Percentiles rank a stretch among this genome's conserved stretches.
phyloP scores from a whole-genome alignment of 2,113 vertebrate genomes.

The Cyprinodon brontotheroides region DNA sequence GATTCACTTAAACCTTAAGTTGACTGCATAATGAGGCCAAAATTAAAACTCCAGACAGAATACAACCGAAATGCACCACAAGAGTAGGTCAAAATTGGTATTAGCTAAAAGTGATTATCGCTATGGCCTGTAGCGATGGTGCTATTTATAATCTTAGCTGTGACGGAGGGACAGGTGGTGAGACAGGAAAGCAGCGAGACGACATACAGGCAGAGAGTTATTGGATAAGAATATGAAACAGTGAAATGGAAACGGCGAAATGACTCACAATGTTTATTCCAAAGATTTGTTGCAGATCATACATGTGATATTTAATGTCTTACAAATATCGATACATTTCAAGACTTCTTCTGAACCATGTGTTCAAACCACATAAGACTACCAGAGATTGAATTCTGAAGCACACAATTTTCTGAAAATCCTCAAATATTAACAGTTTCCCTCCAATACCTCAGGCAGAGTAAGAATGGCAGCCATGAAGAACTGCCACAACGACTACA shows the following conservation, averaged over 20 bases:
- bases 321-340: neutral
- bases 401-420: neutral
- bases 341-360: neutral
- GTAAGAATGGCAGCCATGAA: conserved; percentile 83
- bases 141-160: conserved; percentile 58
- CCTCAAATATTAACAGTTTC: neutral
- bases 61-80: too few relatives aligned
- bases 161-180: conserved; percentile 20
- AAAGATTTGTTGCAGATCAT: neutral
- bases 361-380: neutral
- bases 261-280: neutral
- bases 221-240: neutral
- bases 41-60: too few relatives aligned
- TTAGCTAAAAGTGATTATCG: conserved; percentile 10
- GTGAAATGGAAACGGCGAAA: too few relatives aligned
- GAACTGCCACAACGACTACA: conserved; percentile 90
- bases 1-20: neutral
- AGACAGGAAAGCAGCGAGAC: conserved; percentile 4
- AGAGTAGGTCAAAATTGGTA: neutral
- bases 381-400: neutral
- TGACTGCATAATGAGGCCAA: too few relatives aligned
- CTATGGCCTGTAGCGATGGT: neutral
- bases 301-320: neutral
- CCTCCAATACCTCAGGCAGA: conserved; percentile 56
- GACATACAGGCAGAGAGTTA: conserved; percentile 21